Conservation (phyloP, 2,888 invertebrate genomes). For the Phyllotreta striolata region DNA sequence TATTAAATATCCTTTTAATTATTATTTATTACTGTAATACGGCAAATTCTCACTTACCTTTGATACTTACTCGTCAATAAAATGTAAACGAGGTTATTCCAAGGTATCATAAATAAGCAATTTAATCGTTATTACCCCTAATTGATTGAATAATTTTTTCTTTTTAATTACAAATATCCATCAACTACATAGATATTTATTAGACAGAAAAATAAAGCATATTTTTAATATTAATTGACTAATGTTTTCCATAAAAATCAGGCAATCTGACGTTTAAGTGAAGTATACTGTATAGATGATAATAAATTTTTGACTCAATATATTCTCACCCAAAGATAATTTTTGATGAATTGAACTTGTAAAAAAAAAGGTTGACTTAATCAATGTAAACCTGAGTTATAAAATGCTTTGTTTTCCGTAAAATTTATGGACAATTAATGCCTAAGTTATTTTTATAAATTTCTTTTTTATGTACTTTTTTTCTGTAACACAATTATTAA, state of each 20-base stretch:
- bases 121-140: slow-evolving; percentile 23
- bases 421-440: no score
- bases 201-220: slow-evolving; percentile 9
- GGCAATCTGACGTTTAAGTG: no score
- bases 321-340: no score
- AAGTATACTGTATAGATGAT: no score
- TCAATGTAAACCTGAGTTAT: no score
- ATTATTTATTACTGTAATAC: slow-evolving; percentile 37
- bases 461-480: slow-evolving; percentile 17
- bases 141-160: slow-evolving; percentile 12
- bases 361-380: no score
- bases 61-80: slow-evolving; percentile 32
- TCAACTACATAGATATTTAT: background rate
- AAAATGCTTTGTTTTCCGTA: no score
- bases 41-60: slow-evolving; percentile 37
- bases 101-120: slow-evolving; percentile 25
- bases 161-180: slow-evolving; percentile 11
- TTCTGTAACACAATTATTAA: slow-evolving; percentile 12
- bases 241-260: no score
- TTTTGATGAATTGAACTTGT: no score
- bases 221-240: no score
- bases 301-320: no score
- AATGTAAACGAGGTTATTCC: slow-evolving; percentile 30
- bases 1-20: slow-evolving; percentile 36
- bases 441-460: slow-evolving; percentile 9